Evolutionary conservation across 2,797 vertebrate species (phyloP).

Genomic region (Neopelma chrysocephalum): DNA sequence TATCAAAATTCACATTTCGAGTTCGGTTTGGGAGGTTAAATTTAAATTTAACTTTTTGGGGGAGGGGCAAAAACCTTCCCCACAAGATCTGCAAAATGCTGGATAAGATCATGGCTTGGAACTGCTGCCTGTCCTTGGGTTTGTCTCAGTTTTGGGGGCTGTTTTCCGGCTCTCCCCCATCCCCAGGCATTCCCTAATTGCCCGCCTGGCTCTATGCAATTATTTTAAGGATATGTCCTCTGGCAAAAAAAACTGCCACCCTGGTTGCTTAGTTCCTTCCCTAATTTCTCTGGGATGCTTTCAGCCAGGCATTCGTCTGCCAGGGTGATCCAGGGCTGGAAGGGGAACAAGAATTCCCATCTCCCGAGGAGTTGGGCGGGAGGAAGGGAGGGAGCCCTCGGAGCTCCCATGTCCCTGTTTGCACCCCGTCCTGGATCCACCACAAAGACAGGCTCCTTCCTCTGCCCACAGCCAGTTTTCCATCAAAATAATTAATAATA

Average conservation of each 20-base stretch:
- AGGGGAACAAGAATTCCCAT: background rate
- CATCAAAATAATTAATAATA: background rate
- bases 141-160: accelerated
- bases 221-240: background rate
- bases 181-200: accelerated
- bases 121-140: background rate
- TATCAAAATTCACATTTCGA: background rate
- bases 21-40: background rate
- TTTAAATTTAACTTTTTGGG: background rate
- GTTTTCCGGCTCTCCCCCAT: background rate
- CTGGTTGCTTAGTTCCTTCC: background rate
- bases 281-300: background rate
- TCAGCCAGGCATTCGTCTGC: background rate
- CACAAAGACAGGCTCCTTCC: background rate
- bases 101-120: background rate
- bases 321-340: background rate
- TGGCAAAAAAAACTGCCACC: background rate
- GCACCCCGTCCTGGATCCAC: background rate
- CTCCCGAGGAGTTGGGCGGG: background rate
- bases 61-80: accelerated
- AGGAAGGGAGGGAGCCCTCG: background rate
- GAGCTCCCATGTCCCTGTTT: background rate
- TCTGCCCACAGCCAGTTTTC: background rate
- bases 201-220: background rate
- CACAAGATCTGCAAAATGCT: background rate